Evolutionary conservation across 2,797 vertebrate species (phyloP).

Genomic region (Mormyrops attenuatus): DNA sequence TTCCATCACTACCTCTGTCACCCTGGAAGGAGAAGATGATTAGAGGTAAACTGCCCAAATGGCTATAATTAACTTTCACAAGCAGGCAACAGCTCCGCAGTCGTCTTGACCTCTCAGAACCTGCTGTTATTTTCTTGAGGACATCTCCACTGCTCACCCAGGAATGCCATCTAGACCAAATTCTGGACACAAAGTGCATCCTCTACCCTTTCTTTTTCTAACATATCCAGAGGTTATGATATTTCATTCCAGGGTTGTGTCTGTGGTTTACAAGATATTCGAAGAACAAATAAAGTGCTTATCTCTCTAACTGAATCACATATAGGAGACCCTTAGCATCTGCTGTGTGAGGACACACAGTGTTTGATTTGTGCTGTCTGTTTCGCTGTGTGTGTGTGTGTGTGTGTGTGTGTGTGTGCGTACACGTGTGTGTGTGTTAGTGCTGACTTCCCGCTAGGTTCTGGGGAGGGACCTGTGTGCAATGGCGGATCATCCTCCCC

Average conservation of each 20-base stretch:
- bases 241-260: neutral
- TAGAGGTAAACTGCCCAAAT: constrained; percentile 11
- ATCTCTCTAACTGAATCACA: neutral
- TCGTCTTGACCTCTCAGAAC: constrained; percentile 56
- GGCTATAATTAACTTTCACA: constrained; percentile 57
- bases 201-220: neutral
- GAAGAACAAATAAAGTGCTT: neutral
- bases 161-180: neutral
- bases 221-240: neutral
- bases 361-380: neutral
- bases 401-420: too few species aligned
- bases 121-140: constrained; percentile 19
- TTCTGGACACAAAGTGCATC: neutral
- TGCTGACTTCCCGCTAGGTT: neutral
- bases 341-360: neutral
- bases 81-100: constrained; percentile 39
- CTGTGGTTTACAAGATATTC: neutral
- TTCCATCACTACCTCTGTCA: constrained; percentile 56
- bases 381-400: neutral
- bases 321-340: neutral
- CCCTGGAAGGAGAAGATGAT: constrained; percentile 53
- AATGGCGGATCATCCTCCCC: neutral
- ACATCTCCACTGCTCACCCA: neutral
- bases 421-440: neutral
- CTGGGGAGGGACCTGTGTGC: neutral